Evolutionary conservation across 2,888 invertebrate species (phyloP).

Genomic region (Mesochorus sp.): DNA sequence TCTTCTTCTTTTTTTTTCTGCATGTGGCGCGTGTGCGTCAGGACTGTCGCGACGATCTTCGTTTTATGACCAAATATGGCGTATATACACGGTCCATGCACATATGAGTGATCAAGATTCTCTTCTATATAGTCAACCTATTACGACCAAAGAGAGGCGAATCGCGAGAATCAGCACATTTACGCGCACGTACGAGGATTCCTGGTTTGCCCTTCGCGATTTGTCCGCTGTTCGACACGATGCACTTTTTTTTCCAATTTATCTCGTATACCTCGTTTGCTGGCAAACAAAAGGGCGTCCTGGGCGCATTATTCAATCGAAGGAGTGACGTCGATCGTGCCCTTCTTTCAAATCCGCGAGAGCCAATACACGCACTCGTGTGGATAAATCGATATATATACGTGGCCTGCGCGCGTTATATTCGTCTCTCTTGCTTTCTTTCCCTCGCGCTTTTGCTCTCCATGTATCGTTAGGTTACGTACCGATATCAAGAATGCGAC

Average conservation of each 20-base stretch:
- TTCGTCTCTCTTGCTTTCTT: constrained; percentile 33
- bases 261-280: no score
- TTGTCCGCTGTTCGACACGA: constrained; percentile 4
- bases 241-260: constrained; percentile 17
- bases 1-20: no score
- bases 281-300: neutral
- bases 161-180: constrained; percentile 27
- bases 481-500: constrained; percentile 61
- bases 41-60: constrained; percentile 33
- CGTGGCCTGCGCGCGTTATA: neutral
- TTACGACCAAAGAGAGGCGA: constrained; percentile 32
- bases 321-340: neutral
- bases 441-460: neutral
- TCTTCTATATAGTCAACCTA: constrained; percentile 7
- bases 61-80: constrained; percentile 57
- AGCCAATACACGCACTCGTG: no score
- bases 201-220: constrained; percentile 46
- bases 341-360: no score
- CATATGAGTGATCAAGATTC: constrained; percentile 28
- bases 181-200: constrained; percentile 43
- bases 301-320: neutral
- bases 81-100: constrained; percentile 4
- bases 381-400: no score
- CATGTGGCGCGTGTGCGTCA: constrained; percentile 31
- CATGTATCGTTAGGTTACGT: constrained; percentile 61